A percentile compares a stretch with the other conserved stretches of the same genome.
These are phyloP conservation scores for Cettia cetti DNA, from an alignment of 2,113 vertebrate genomes.

Conservation along the genomic window DNA sequence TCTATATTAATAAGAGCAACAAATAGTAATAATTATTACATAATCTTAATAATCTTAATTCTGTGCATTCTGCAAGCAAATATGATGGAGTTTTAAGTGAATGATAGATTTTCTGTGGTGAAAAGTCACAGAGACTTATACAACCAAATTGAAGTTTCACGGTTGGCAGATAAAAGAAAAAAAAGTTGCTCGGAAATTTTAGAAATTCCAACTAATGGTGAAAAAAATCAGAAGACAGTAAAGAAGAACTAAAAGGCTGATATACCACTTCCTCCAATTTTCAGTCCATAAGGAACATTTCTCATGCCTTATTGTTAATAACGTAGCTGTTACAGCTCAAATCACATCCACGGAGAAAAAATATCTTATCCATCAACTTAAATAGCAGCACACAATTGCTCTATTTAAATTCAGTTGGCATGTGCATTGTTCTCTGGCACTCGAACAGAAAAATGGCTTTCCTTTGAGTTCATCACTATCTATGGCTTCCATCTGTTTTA, in stretches of 20 bases:
- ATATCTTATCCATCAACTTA: neutral
- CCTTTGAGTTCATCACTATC: slow-evolving; percentile 39
- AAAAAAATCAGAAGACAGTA: neutral
- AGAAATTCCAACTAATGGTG: neutral
- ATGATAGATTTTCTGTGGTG: neutral
- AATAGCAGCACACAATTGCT: slow-evolving; percentile 7
- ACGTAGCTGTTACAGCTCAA: neutral
- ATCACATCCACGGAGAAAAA: neutral
- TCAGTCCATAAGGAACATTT: neutral
- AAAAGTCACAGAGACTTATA: neutral
- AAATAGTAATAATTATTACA: neutral
- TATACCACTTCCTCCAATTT: neutral
- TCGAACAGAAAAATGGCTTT: neutral
- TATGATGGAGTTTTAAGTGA: neutral
- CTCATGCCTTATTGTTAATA: neutral
- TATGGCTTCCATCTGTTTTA: slow-evolving; percentile 48
- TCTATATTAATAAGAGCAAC: neutral
- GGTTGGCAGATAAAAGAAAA: neutral
- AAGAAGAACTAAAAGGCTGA: neutral
- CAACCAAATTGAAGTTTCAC: neutral
- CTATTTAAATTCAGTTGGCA: slow-evolving; percentile 17
- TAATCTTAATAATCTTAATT: neutral
- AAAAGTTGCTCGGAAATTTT: neutral
- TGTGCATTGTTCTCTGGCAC: slow-evolving; percentile 29
- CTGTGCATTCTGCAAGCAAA: neutral